These are phyloP conservation scores for Bradypodion ventrale DNA, from an alignment of 2,797 vertebrate species.

Conservation along the genomic window DNA sequence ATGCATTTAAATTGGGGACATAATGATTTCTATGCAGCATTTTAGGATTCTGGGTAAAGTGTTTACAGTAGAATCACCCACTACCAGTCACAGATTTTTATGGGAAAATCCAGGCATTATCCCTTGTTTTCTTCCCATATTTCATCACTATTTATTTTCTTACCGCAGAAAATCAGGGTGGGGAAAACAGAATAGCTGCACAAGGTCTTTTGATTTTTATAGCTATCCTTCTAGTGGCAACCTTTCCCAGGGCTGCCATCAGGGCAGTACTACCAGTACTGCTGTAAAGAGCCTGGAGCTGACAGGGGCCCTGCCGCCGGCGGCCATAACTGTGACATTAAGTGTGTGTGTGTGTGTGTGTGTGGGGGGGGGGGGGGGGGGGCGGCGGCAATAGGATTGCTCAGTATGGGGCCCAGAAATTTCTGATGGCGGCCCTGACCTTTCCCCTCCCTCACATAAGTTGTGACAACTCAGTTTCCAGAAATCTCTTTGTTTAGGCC, in stretches of 20 bases:
- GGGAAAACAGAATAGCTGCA: background rate
- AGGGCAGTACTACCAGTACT: no score
- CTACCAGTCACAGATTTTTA: background rate
- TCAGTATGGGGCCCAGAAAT: no score
- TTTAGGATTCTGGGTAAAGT: background rate
- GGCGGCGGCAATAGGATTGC: no score
- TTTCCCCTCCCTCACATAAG: background rate
- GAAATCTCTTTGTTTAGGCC: background rate
- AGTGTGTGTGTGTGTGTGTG: no score
- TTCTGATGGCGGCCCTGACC: no score
- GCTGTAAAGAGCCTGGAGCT: no score
- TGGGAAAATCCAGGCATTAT: background rate
- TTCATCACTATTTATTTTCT: background rate
- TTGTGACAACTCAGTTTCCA: background rate
- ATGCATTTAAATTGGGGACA: background rate
- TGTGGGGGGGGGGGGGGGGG: no score
- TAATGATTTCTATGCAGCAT: background rate
- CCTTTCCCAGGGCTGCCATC: no score
- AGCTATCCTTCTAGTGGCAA: background rate
- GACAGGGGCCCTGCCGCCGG: no score
- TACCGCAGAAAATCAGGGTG: background rate
- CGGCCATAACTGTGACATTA: no score
- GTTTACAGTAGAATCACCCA: background rate
- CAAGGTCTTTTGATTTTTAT: background rate
- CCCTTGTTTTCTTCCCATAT: background rate